Evolutionary conservation across 2,888 invertebrate species (phyloP).

Genomic region (Dinocampus coccinellae): DNA sequence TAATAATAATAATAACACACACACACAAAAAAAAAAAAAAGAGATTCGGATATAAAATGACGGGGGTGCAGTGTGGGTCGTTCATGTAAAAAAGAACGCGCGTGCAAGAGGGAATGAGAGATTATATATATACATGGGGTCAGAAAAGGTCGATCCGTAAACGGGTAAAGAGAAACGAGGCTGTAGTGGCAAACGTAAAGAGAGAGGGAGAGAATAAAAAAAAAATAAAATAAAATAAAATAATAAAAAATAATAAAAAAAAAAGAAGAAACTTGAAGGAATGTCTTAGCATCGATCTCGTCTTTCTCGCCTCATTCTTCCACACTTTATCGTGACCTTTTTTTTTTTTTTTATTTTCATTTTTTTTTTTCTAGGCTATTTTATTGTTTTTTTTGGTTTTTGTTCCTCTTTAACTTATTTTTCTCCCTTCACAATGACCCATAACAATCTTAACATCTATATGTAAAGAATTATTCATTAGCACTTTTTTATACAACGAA

Average conservation of each 20-base stretch:
- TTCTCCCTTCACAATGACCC: background rate
- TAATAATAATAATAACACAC: no score
- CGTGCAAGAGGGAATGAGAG: background rate
- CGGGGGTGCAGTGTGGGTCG: slow-evolving; percentile 9
- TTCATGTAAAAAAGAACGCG: slow-evolving; percentile 2
- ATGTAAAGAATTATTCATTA: background rate
- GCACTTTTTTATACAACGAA: background rate
- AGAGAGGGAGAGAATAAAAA: slow-evolving; percentile 11
- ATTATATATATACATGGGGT: background rate
- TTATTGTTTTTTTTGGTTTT: background rate
- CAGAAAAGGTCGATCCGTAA: slow-evolving; percentile 24
- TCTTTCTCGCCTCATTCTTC: slow-evolving; percentile 5
- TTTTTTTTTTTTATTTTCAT: background rate
- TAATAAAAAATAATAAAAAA: no score
- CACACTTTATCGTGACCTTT: slow-evolving; percentile 17
- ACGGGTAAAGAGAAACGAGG: slow-evolving; percentile 21
- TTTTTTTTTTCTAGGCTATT: no score
- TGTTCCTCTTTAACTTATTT: background rate
- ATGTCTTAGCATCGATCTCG: slow-evolving; percentile 29
- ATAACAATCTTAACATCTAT: background rate
- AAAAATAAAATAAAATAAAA: no score
- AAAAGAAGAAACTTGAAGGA: slow-evolving; percentile 14
- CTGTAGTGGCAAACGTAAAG: slow-evolving; percentile 13
- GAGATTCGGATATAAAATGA: slow-evolving; percentile 17
- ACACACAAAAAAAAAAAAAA: background rate